These are phyloP conservation scores for Drosophila biarmipes DNA, from an alignment of 1,140 invertebrate species.

Conservation along the genomic window DNA sequence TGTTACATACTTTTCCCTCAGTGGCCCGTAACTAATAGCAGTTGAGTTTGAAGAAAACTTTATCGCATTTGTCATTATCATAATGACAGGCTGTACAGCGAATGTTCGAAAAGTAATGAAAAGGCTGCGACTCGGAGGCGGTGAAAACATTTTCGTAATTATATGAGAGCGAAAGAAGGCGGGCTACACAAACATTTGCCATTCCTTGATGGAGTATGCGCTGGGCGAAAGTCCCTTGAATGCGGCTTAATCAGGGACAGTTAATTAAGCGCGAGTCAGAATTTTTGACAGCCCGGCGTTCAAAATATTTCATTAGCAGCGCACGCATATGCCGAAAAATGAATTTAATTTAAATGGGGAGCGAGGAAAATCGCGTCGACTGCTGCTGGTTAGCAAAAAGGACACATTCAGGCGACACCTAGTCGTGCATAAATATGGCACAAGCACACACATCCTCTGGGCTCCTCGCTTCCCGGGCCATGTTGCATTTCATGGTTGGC, in stretches of 20 bases:
- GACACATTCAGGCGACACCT: conserved; percentile 34
- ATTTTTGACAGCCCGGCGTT: conserved; percentile 27
- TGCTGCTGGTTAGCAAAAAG: conserved; percentile 7
- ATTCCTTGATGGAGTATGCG: conserved; percentile 20
- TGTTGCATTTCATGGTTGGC: conserved; percentile 61
- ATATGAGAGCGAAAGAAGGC: conserved; percentile 20
- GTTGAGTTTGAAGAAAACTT: conserved; percentile 14
- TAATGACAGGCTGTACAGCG: conserved; percentile 33
- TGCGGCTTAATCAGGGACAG: conserved; percentile 36
- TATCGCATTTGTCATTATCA: conserved; percentile 43
- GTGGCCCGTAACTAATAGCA: conserved; percentile 19
- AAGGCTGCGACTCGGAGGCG: conserved; percentile 19
- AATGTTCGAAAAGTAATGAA: conserved; percentile 32
- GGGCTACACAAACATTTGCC: conserved; percentile 25
- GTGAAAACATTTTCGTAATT: conserved; percentile 28
- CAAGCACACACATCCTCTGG: conserved; percentile 20
- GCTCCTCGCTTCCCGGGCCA: conserved; percentile 27
- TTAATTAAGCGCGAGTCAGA: conserved; percentile 51
- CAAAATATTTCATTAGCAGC: conserved; percentile 40
- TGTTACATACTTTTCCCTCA: background rate
- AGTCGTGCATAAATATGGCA: conserved; percentile 30
- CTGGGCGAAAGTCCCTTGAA: conserved; percentile 20
- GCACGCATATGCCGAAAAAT: conserved; percentile 12
- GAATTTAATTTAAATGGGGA: conserved; percentile 46
- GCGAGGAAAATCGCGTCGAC: conserved; percentile 18